These are phyloP conservation scores for Euthynnus affinis DNA, from an alignment of 2,797 vertebrate species.

Conservation along the genomic window DNA sequence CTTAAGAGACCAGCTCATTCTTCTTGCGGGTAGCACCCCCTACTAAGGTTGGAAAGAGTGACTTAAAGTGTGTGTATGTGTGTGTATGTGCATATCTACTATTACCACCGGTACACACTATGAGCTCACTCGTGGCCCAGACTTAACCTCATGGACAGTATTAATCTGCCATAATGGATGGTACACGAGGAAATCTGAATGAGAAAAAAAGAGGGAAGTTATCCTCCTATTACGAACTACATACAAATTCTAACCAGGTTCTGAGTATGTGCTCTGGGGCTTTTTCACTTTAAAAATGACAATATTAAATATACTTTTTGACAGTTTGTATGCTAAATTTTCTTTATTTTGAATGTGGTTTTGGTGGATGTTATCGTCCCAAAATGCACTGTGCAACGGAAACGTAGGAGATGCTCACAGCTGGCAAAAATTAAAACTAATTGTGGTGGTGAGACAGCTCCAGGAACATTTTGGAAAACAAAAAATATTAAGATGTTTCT, in stretches of 20 bases:
- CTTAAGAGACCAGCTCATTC: constrained; percentile 50
- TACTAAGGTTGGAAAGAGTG: constrained; percentile 72
- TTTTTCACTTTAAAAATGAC: background rate
- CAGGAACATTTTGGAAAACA: constrained; percentile 26
- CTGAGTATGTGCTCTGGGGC: background rate
- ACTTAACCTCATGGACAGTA: constrained; percentile 54
- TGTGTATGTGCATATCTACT: constrained; percentile 6
- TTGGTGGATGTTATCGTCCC: background rate
- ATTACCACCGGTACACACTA: constrained; percentile 36
- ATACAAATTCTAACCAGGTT: background rate
- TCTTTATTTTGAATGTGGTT: background rate
- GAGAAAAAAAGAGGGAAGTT: constrained; percentile 3
- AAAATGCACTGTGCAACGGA: background rate
- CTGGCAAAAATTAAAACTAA: constrained; percentile 22
- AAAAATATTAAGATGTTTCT: background rate
- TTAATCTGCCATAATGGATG: constrained; percentile 31
- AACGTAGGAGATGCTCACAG: constrained; percentile 3
- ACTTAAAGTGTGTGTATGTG: constrained; percentile 26
- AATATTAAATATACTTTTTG: background rate
- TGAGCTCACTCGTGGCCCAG: constrained; percentile 56
- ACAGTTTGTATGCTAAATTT: background rate
- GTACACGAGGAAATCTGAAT: background rate
- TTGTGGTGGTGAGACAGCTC: background rate
- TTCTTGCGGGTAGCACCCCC: constrained; percentile 40
- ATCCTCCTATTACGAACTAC: background rate